These are phyloP conservation scores for Proisotoma minuta DNA, from an alignment of 2,888 invertebrate species.

Conservation along the genomic window DNA sequence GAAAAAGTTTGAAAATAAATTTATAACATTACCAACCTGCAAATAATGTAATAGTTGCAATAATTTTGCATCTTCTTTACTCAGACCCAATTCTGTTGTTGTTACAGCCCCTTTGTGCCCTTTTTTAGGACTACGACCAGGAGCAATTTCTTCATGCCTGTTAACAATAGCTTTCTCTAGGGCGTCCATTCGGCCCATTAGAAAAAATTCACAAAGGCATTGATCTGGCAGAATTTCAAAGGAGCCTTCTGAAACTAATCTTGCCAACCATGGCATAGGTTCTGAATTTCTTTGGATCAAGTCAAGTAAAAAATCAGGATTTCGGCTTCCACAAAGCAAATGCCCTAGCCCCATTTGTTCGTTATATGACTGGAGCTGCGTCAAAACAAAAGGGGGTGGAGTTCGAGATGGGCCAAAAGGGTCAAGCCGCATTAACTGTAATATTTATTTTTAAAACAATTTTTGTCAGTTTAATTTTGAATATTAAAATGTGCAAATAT, in stretches of 20 bases:
- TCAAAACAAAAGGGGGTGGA: slow-evolving; percentile 71
- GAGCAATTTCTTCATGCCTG: slow-evolving; percentile 24
- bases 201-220: slow-evolving; percentile 92
- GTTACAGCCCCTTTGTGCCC: slow-evolving; percentile 55
- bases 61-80: slow-evolving; percentile 39
- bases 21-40: slow-evolving; percentile 50
- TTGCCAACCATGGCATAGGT: slow-evolving; percentile 95
- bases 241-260: slow-evolving; percentile 84
- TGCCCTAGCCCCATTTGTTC: slow-evolving; percentile 77
- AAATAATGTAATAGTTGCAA: slow-evolving; percentile 66
- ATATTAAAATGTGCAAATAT: too few species aligned
- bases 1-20: background rate
- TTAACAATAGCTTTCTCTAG: slow-evolving; percentile 21
- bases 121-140: slow-evolving; percentile 54
- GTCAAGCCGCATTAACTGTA: slow-evolving; percentile 72
- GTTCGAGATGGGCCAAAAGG: slow-evolving; percentile 76
- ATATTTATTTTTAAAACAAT: too few species aligned
- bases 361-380: slow-evolving; percentile 73
- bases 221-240: slow-evolving; percentile 76
- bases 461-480: too few species aligned
- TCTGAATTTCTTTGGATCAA: slow-evolving; percentile 86
- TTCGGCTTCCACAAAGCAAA: slow-evolving; percentile 77
- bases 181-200: slow-evolving; percentile 57
- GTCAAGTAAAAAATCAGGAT: slow-evolving; percentile 86
- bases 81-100: slow-evolving; percentile 49